These are phyloP conservation scores for Botrylloides violaceus DNA, from an alignment of 23 tunicate genomes.

Conservation along the genomic window DNA sequence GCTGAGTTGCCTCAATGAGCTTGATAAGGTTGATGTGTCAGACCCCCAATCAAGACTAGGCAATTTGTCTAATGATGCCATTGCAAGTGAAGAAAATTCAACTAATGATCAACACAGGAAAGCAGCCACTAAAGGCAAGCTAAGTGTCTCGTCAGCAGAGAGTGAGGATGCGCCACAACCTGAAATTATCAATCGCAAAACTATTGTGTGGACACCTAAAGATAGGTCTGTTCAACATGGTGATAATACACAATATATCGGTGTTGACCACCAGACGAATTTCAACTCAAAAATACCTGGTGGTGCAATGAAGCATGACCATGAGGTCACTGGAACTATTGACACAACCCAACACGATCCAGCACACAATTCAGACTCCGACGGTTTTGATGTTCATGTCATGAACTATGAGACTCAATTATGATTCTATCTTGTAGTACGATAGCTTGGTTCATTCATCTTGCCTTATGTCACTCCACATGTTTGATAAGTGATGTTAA, in stretches of 20 bases:
- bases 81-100: not conserved
- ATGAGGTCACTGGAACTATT: not conserved
- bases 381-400: not conserved
- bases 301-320: slow-evolving; percentile 7
- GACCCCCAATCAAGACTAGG: not conserved
- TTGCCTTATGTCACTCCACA: too few relatives aligned
- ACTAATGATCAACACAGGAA: not conserved
- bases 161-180: not conserved
- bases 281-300: slow-evolving; percentile 5
- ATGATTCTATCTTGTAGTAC: not conserved
- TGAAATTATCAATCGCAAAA: not conserved
- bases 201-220: slow-evolving; percentile 23
- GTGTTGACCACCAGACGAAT: not conserved
- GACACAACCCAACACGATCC: not conserved
- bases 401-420: not conserved
- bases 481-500: too few relatives aligned
- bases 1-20: slow-evolving; percentile 29
- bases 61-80: not conserved
- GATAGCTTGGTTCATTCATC: too few relatives aligned
- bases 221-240: not conserved
- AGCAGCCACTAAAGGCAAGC: not conserved
- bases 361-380: too few relatives aligned
- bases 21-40: not conserved
- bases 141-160: not conserved
- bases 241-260: not conserved